Conservation (phyloP, 2,113 vertebrate genomes). For the Morone chrysops region DNA sequence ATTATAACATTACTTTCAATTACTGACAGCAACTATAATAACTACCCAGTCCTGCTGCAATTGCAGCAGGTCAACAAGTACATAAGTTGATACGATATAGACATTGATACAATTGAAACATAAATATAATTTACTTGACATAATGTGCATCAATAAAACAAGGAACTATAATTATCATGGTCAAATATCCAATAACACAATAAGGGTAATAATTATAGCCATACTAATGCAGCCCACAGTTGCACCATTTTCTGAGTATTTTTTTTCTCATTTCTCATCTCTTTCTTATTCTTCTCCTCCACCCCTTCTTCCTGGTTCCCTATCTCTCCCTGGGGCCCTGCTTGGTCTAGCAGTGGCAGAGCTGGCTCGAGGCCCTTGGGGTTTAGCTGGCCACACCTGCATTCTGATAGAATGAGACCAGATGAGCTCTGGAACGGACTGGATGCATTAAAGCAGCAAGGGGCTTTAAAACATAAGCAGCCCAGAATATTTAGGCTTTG, state of each 20-base stretch:
- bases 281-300: neutral
- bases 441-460: slow-evolving; percentile 39
- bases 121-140: neutral
- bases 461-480: slow-evolving; percentile 25
- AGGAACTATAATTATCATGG: neutral
- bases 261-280: neutral
- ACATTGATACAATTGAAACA: neutral
- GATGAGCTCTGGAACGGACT: slow-evolving; percentile 41
- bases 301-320: slow-evolving; percentile 22
- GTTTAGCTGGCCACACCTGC: slow-evolving; percentile 49
- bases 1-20: neutral
- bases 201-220: neutral
- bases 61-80: neutral
- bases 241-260: neutral
- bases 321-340: slow-evolving; percentile 34
- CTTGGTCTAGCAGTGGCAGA: slow-evolving; percentile 36
- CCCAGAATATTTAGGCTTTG: neutral
- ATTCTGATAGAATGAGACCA: slow-evolving; percentile 63
- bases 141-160: neutral
- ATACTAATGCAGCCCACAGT: too few relatives aligned
- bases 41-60: neutral
- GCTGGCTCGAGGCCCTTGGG: slow-evolving; percentile 43
- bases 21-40: neutral
- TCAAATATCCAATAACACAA: neutral
- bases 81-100: neutral